Percentiles rank a stretch among this genome's conserved stretches.
These are phyloP conservation scores for Dasypolia templi DNA, from an alignment of 2,888 invertebrate genomes.

Conservation along the genomic window DNA sequence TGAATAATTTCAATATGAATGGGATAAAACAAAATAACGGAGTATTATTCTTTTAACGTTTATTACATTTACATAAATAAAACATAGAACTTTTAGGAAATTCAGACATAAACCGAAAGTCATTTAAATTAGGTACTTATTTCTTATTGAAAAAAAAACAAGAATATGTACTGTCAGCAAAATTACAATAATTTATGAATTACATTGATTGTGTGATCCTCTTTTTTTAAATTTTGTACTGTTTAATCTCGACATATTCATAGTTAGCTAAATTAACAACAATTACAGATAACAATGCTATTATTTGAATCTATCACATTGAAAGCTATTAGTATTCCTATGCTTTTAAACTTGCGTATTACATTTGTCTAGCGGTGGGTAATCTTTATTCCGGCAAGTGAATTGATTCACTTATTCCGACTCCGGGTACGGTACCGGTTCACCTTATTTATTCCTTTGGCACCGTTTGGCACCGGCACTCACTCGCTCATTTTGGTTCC, in stretches of 20 bases:
- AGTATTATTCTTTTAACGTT: constrained; percentile 79
- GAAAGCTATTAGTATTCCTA: constrained; percentile 52
- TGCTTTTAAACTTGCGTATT: constrained; percentile 15
- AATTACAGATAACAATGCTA: constrained; percentile 28
- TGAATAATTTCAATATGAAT: constrained; percentile 88
- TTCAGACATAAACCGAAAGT: constrained; percentile 53
- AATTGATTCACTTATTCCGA: no score
- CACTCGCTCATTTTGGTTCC: no score
- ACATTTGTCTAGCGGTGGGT: no score
- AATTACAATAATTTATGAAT: constrained; percentile 37
- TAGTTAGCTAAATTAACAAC: constrained; percentile 47
- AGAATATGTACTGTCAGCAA: constrained; percentile 43
- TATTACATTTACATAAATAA: constrained; percentile 75
- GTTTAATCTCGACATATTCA: constrained; percentile 50
- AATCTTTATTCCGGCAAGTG: no score
- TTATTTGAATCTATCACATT: constrained; percentile 55
- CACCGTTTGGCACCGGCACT: no score
- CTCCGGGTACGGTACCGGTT: no score
- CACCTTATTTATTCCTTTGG: no score
- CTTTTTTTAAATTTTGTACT: constrained; percentile 55
- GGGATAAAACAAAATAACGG: constrained; percentile 80
- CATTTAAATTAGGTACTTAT: constrained; percentile 40
- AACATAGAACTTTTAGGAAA: constrained; percentile 70
- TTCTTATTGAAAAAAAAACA: constrained; percentile 33
- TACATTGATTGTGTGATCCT: constrained; percentile 25